These are phyloP conservation scores for Harmothoe impar DNA, from an alignment of 2,888 invertebrate species.

Conservation along the genomic window DNA sequence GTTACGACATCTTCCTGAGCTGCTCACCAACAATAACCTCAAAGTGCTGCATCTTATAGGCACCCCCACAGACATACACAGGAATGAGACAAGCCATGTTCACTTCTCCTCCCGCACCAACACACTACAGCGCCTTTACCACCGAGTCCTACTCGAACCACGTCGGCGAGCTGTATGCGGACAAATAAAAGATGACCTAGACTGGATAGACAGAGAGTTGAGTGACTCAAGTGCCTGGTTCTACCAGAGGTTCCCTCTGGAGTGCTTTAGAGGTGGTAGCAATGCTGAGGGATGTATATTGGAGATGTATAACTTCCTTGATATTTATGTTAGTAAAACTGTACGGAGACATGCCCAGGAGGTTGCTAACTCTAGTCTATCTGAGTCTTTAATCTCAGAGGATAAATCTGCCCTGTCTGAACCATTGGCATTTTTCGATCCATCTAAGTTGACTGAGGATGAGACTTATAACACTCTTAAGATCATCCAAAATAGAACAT, in stretches of 20 bases:
- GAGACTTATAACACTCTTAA: no score
- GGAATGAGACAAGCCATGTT: not conserved
- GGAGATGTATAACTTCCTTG: constrained; percentile 42
- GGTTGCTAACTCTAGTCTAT: not conserved
- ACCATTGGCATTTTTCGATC: no score
- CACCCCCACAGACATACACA: not conserved
- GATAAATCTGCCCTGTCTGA: no score
- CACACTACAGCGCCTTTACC: not conserved
- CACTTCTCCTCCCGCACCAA: not conserved
- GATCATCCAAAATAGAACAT: no score
- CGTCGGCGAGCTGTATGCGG: not conserved
- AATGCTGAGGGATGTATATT: not conserved
- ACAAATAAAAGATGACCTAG: not conserved
- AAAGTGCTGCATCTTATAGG: constrained; percentile 33
- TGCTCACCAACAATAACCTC: not conserved
- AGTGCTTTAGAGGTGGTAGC: not conserved
- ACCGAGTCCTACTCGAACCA: not conserved
- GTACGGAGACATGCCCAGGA: not conserved
- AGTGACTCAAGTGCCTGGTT: not conserved
- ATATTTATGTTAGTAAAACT: constrained; percentile 10
- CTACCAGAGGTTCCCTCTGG: constrained; percentile 35
- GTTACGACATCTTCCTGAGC: not conserved
- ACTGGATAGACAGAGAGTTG: not conserved
- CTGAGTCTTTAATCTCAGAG: no score
- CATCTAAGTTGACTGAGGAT: no score